Evolutionary conservation across 2,888 invertebrate species (phyloP), one percentile per base, ranked within the genome.

Genomic region (Celastrina argiolus): DNA sequence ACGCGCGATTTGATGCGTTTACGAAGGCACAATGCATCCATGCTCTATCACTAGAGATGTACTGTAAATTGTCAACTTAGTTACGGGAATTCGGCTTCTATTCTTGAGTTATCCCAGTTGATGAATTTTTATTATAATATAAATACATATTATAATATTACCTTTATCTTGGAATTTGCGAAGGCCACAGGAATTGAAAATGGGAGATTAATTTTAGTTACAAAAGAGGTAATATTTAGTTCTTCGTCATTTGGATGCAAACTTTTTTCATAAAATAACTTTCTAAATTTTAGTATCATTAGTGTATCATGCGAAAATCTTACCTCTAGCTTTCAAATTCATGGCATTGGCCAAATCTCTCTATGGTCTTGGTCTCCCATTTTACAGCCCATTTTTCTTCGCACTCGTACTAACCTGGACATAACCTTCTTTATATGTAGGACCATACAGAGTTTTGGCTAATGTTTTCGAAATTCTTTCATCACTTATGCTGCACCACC

Each of bases 371-470:
- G 89, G 85, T 81, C 74, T 74, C 65, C 69, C 56, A 56, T 65
- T 66, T 45, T 64, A 10, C 66, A 61, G 31, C 41, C 45, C 66
- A 56, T 65, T 51, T 72, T 66, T 59, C 31, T 58, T 45, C 65
- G 58, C 22, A 36, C 28, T 41, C 22, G 28, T 28, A 39, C 22
- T 14, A 18, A 31, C 65, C 58, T 65, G 65, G 41, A 65, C 59
- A 59, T 58, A 63, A 36, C 42, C 36, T 61, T 56, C 34, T 67
- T 56, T 34, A 42, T 63, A 16, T 28, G 56, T 14, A 39, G 64
- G 28, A 78, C 83, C 88, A 86, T 90, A 84, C 68, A 86, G 90
- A 90, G 90, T 84, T 83, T 90, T 90, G 90, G 90, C 90, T 88
- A 80, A 78, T 76, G 83, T 83, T 84, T 83, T 61, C 61, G 39